Evolutionary conservation across 2,113 vertebrate genomes (phyloP).

Genomic region (Callionymus lyra): DNA sequence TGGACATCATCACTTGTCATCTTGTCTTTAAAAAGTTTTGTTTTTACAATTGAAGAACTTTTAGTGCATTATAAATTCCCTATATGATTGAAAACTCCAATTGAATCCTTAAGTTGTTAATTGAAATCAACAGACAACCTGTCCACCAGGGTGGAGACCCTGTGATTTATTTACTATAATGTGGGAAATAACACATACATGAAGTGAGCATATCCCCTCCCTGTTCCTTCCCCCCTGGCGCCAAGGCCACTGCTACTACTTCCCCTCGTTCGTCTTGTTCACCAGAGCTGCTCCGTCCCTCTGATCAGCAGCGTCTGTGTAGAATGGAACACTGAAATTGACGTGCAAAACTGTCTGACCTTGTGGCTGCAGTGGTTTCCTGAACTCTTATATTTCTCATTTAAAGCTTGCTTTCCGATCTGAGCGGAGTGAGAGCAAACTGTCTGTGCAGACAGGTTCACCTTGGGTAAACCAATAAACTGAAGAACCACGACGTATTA

Average conservation of each 20-base stretch:
- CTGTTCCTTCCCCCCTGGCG: slow-evolving; percentile 56
- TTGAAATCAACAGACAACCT: too few species aligned
- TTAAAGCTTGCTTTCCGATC: slow-evolving; percentile 16
- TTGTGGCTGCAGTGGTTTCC: slow-evolving; percentile 15
- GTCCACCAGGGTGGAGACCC: too few species aligned
- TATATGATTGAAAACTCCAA: too few species aligned
- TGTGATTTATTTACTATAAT: not conserved
- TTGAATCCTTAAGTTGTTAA: too few species aligned
- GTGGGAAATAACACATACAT: slow-evolving; percentile 25
- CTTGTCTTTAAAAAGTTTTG: too few species aligned
- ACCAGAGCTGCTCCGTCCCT: slow-evolving; percentile 34
- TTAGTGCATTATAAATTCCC: too few species aligned
- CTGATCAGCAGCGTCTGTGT: not conserved
- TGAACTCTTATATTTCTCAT: slow-evolving; percentile 23
- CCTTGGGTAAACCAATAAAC: slow-evolving; percentile 43
- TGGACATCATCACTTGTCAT: too few species aligned
- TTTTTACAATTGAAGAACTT: too few species aligned
- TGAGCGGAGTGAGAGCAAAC: slow-evolving; percentile 5
- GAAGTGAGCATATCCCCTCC: slow-evolving; percentile 39
- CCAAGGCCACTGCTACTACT: slow-evolving; percentile 40
- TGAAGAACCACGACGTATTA: slow-evolving; percentile 44
- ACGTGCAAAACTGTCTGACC: slow-evolving; percentile 13
- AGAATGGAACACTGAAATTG: not conserved
- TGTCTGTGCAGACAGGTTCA: slow-evolving; percentile 29
- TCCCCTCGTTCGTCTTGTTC: slow-evolving; percentile 45